A percentile compares a stretch with the other conserved stretches of the same genome.
Evolutionary conservation across 2,797 vertebrate genomes (phyloP).

Genomic region (Pyrocephalus nanus): DNA sequence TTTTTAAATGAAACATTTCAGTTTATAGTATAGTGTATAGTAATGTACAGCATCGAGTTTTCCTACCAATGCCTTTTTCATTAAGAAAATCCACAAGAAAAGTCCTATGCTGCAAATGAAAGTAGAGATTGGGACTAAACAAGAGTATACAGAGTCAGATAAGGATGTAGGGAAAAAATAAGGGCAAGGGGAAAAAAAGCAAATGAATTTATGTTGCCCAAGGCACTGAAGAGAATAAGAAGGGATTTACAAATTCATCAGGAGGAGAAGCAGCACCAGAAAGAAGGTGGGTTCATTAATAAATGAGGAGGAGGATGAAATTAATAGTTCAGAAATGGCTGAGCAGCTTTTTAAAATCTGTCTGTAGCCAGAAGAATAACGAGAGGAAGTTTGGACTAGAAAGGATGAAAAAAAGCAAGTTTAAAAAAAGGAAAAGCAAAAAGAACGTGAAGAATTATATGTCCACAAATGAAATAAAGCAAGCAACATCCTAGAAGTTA

Average conservation of each 20-base stretch:
- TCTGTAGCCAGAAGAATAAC: conserved; percentile 5
- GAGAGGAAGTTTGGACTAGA: neutral
- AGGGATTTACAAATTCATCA: conserved; percentile 67
- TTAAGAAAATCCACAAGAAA: conserved; percentile 20
- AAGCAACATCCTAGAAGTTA: neutral
- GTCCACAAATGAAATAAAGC: neutral
- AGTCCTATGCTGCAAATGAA: conserved; percentile 1
- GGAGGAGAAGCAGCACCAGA: conserved; percentile 12
- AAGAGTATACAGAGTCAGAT: neutral
- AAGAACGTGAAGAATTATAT: neutral
- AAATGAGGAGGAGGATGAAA: conserved; percentile 60
- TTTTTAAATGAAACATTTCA: neutral
- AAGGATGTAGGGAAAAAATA: conserved; percentile 54
- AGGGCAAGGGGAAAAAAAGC: neutral
- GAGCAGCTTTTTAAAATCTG: conserved; percentile 21
- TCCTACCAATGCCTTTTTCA: neutral
- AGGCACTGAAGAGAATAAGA: conserved; percentile 58
- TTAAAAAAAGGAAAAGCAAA: neutral
- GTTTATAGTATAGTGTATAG: neutral
- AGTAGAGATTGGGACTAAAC: neutral
- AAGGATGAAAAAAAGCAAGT: neutral
- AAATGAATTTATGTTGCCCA: conserved; percentile 51
- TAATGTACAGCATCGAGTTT: neutral
- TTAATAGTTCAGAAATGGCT: conserved; percentile 42
- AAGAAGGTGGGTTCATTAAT: conserved; percentile 65